Conservation (phyloP, 1,140 invertebrate species). For the Drosophila oshimai region DNA sequence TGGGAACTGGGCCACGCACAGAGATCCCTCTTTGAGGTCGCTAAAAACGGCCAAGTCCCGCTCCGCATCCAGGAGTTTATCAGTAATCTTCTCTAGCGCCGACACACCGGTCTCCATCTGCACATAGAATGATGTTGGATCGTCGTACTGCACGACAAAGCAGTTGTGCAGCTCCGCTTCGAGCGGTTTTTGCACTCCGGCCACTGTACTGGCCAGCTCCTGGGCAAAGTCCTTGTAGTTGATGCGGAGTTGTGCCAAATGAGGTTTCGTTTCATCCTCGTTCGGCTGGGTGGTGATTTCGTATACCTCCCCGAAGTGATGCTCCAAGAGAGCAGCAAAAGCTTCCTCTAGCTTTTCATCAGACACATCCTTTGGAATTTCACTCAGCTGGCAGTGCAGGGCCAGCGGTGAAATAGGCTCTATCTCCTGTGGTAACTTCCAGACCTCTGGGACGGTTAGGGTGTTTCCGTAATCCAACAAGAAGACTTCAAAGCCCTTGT, state of each 20-base stretch:
- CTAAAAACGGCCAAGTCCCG: constrained; percentile 83
- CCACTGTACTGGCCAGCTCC: constrained; percentile 61
- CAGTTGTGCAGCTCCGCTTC: constrained; percentile 75
- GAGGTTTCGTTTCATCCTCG: background rate
- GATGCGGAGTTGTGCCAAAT: constrained; percentile 48
- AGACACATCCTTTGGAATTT: constrained; percentile 42
- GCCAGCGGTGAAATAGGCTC: constrained; percentile 85
- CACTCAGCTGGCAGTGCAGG: constrained; percentile 85
- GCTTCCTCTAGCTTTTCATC: constrained; percentile 50
- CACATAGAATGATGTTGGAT: constrained; percentile 86
- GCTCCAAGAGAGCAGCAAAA: constrained; percentile 58
- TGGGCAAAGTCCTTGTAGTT: constrained; percentile 70
- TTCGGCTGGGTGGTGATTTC: constrained; percentile 50
- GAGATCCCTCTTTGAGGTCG: constrained; percentile 83
- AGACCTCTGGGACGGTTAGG: constrained; percentile 84
- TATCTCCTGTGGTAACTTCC: constrained; percentile 86
- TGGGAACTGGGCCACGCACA: constrained; percentile 87
- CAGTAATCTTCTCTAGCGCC: constrained; percentile 85
- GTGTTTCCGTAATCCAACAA: constrained; percentile 90
- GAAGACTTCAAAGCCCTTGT: constrained; percentile 85
- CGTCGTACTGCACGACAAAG: constrained; percentile 85
- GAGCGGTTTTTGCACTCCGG: constrained; percentile 56
- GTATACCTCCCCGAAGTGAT: constrained; percentile 75
- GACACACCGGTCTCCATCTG: constrained; percentile 84
- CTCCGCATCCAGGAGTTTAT: constrained; percentile 84